These are phyloP conservation scores for Alloplasta piceator DNA, from an alignment of 2,888 invertebrate genomes.

Conservation along the genomic window DNA sequence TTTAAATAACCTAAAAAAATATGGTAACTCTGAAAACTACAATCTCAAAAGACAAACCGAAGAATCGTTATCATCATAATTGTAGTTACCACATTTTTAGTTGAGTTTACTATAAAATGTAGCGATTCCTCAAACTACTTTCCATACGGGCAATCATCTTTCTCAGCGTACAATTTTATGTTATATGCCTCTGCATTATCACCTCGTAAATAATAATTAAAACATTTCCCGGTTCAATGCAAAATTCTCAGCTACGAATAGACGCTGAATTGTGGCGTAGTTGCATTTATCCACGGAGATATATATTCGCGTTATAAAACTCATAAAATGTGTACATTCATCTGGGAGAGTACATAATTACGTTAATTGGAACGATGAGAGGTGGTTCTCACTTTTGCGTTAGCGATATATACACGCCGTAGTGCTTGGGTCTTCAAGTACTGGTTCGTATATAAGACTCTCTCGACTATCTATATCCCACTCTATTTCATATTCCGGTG, in stretches of 20 bases:
- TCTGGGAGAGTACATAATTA: conserved; percentile 46
- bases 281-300: neutral
- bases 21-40: too few species aligned
- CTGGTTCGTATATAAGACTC: neutral
- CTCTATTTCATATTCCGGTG: conserved; percentile 35
- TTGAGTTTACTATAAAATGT: too few species aligned
- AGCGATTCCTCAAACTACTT: too few species aligned
- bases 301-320: neutral
- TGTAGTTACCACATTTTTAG: too few species aligned
- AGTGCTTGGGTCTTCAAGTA: conserved; percentile 29
- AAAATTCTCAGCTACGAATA: neutral
- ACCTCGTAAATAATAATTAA: conserved; percentile 11
- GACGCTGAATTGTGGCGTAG: neutral
- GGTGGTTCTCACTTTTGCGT: conserved; percentile 35
- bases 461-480: conserved; percentile 19
- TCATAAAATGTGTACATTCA: neutral
- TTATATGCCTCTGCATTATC: neutral
- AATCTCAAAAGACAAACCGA: too few species aligned
- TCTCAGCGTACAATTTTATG: too few species aligned
- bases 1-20: too few species aligned
- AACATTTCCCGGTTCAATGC: conserved; percentile 11
- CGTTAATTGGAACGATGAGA: conserved; percentile 55
- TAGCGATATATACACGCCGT: conserved; percentile 17
- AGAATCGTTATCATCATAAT: too few species aligned
- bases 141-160: too few species aligned